Evolutionary conservation across 2,888 invertebrate species (phyloP).

Genomic region (Abscondita cerata): DNA sequence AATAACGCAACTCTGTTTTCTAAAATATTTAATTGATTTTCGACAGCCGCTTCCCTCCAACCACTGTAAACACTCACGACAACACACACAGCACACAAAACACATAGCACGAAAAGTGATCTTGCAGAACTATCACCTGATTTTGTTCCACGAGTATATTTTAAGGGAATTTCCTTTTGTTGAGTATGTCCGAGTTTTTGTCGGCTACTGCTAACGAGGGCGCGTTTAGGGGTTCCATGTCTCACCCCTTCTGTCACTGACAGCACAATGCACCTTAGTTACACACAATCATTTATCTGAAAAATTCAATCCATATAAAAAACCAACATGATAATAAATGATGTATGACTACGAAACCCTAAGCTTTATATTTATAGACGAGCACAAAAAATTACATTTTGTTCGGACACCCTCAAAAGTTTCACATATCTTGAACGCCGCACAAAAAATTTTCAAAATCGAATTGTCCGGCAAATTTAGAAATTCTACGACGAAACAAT

Average conservation of each 20-base stretch:
- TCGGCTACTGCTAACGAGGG: conserved; percentile 36
- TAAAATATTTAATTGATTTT: conserved; percentile 61
- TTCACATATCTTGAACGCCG: not conserved
- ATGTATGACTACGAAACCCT: conserved; percentile 12
- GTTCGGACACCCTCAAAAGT: not conserved
- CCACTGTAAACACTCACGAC: conserved; percentile 67
- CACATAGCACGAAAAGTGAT: conserved; percentile 65
- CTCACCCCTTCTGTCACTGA: conserved; percentile 41
- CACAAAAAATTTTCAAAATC: not conserved
- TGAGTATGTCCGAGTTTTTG: conserved; percentile 43
- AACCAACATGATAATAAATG: conserved; percentile 20
- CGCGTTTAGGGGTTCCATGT: conserved; percentile 52
- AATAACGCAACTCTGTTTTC: conserved; percentile 65
- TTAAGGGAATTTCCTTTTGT: conserved; percentile 24
- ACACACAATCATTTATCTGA: conserved; percentile 43
- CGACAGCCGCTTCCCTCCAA: conserved; percentile 65
- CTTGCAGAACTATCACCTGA: conserved; percentile 36
- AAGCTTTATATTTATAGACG: not conserved
- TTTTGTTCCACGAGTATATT: conserved; percentile 23
- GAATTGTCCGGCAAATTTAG: not conserved
- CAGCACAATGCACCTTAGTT: conserved; percentile 47
- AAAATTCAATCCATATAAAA: conserved; percentile 31
- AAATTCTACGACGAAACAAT: not conserved
- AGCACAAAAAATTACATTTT: conserved; percentile 4
- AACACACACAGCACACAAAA: conserved; percentile 69